Conservation (phyloP, 2,113 vertebrate species). For the Physeter macrocephalus region DNA sequence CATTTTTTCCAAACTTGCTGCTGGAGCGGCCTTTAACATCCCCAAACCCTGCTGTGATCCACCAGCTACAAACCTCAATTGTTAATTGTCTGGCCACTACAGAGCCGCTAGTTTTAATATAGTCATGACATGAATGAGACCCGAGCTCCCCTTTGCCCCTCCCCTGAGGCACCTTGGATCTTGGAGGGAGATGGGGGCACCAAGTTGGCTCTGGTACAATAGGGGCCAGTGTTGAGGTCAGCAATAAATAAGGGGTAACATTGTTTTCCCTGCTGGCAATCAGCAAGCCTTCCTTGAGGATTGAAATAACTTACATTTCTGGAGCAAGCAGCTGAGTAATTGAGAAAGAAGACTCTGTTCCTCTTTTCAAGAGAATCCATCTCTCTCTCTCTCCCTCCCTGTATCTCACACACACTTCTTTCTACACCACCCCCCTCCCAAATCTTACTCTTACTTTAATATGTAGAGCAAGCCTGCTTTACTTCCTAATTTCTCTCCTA, state of each 20-base stretch:
- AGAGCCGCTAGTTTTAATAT: constrained; percentile 77
- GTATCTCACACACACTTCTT: not conserved
- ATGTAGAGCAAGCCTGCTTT: not conserved
- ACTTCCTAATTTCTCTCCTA: not conserved
- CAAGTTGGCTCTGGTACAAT: constrained; percentile 69
- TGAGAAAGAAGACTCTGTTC: constrained; percentile 82
- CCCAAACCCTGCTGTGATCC: constrained; percentile 65
- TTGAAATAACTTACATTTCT: constrained; percentile 87
- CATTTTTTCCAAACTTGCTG: constrained; percentile 60
- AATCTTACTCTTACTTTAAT: not conserved
- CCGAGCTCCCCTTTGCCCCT: constrained; percentile 77
- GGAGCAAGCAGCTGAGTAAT: constrained; percentile 64
- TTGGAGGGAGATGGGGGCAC: constrained; percentile 77
- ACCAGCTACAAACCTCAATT: constrained; percentile 77
- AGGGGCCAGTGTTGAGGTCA: constrained; percentile 82
- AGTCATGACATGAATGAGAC: constrained; percentile 78
- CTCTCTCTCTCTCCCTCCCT: not conserved
- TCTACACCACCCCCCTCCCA: not conserved
- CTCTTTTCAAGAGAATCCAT: constrained; percentile 46
- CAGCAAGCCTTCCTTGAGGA: constrained; percentile 80
- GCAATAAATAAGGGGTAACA: constrained; percentile 82
- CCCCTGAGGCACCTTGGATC: constrained; percentile 78
- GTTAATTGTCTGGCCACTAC: constrained; percentile 80
- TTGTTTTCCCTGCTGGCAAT: constrained; percentile 76
- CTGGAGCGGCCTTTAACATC: constrained; percentile 53